phyloP scores from a whole-genome alignment of 1,140 invertebrate genomes.

The Sogatella furcifera region DNA sequence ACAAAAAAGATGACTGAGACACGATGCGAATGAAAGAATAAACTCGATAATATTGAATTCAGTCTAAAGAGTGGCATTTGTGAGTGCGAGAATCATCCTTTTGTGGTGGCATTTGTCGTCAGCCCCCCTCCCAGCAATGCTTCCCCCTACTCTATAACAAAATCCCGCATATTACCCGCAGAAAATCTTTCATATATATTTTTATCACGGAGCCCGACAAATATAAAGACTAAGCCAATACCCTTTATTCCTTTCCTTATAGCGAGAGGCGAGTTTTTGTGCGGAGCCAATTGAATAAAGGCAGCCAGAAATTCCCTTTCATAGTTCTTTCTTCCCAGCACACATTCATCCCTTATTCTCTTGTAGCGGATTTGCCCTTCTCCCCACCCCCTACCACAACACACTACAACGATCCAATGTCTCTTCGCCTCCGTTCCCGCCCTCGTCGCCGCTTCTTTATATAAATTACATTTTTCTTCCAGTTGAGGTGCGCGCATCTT shows the following conservation, averaged over 20 bases:
- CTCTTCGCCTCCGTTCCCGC: too few relatives aligned
- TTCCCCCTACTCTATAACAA: not conserved
- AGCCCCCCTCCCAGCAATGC: too few relatives aligned
- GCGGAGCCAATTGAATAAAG: constrained; percentile 6
- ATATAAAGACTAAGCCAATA: constrained; percentile 12
- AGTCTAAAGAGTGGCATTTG: not conserved
- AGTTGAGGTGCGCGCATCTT: too few relatives aligned
- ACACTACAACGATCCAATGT: too few relatives aligned
- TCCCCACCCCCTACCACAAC: too few relatives aligned
- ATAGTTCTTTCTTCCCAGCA: not conserved
- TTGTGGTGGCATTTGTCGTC: too few relatives aligned
- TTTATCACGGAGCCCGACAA: constrained; percentile 6
- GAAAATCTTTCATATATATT: constrained; percentile 9
- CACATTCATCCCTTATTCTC: not conserved
- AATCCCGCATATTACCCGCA: constrained; percentile 3
- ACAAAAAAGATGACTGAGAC: too few relatives aligned
- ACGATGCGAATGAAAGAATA: too few relatives aligned
- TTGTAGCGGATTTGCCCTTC: too few relatives aligned
- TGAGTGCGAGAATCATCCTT: too few relatives aligned
- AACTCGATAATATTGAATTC: not conserved
- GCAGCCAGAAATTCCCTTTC: not conserved
- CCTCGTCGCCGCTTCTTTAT: too few relatives aligned
- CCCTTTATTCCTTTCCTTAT: constrained; percentile 10
- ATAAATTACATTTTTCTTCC: too few relatives aligned
- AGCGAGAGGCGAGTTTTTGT: constrained; percentile 6